Conservation (phyloP, 1,140 invertebrate species). For the Musca vetustissima region DNA sequence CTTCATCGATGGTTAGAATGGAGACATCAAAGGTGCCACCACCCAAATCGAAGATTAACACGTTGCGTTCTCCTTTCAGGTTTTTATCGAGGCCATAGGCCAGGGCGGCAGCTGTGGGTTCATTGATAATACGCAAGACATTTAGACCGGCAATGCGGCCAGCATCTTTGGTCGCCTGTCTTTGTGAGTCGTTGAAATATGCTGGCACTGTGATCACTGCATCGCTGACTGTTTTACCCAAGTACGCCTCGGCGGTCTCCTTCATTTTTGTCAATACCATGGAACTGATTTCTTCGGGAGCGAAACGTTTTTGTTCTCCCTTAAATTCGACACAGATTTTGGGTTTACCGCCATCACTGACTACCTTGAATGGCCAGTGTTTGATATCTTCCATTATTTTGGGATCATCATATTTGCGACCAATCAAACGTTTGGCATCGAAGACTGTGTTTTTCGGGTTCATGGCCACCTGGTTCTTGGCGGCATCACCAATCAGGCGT, state of each 20-base stretch:
- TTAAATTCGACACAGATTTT: slow-evolving; percentile 75
- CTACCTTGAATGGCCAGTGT: slow-evolving; percentile 73
- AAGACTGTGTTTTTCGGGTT: slow-evolving; percentile 83
- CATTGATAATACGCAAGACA: slow-evolving; percentile 71
- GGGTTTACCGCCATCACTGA: slow-evolving; percentile 65
- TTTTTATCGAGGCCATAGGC: slow-evolving; percentile 77
- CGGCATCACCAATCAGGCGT: slow-evolving; percentile 83
- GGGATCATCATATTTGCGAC: slow-evolving; percentile 66
- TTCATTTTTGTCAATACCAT: slow-evolving; percentile 81
- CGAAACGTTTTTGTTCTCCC: slow-evolving; percentile 72
- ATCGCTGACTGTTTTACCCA: slow-evolving; percentile 66
- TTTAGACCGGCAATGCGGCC: slow-evolving; percentile 69
- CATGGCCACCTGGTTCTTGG: slow-evolving; percentile 74
- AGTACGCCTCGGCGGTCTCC: slow-evolving; percentile 76
- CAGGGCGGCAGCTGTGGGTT: slow-evolving; percentile 72
- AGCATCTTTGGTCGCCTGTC: slow-evolving; percentile 69
- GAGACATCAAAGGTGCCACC: slow-evolving; percentile 84
- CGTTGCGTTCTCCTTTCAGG: slow-evolving; percentile 72
- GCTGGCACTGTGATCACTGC: slow-evolving; percentile 64
- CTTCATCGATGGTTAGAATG: slow-evolving; percentile 82
- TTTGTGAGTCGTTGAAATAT: slow-evolving; percentile 68
- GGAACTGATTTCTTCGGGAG: slow-evolving; percentile 74
- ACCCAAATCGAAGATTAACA: slow-evolving; percentile 73
- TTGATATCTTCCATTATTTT: slow-evolving; percentile 76
- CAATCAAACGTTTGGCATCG: slow-evolving; percentile 71